Conservation (phyloP, 2,888 invertebrate species). For the Temnothorax ravouxi region DNA sequence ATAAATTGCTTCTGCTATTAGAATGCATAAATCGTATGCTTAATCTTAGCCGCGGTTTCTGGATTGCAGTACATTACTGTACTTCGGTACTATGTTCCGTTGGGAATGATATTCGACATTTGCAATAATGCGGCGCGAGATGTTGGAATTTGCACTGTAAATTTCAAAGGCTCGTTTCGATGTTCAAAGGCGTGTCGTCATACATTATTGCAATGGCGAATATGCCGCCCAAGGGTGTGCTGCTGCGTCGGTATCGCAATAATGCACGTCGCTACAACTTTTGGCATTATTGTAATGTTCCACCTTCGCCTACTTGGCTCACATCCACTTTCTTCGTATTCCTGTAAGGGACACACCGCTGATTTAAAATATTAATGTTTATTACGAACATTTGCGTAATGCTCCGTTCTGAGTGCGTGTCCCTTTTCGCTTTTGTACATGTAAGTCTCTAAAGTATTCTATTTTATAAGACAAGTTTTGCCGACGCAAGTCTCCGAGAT, state of each 20-base stretch:
- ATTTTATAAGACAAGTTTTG: conserved; percentile 23
- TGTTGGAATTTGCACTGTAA: conserved; percentile 54
- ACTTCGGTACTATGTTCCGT: background rate
- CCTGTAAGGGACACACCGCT: background rate
- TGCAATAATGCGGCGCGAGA: conserved; percentile 51
- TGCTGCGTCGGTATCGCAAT: conserved; percentile 51
- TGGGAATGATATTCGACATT: conserved; percentile 49
- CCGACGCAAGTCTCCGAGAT: background rate
- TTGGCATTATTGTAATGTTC: conserved; percentile 54
- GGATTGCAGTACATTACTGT: background rate
- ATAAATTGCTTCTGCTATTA: background rate
- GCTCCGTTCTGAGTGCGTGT: background rate
- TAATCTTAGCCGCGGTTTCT: background rate
- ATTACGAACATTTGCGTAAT: conserved; percentile 28
- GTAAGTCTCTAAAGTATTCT: background rate
- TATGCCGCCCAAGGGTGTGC: conserved; percentile 52
- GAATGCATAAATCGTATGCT: background rate
- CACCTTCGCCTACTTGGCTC: conserved; percentile 32
- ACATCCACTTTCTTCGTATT: conserved; percentile 26
- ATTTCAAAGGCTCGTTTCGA: conserved; percentile 55
- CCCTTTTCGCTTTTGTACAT: background rate
- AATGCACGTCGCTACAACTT: conserved; percentile 55
- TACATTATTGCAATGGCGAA: conserved; percentile 53
- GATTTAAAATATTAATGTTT: conserved; percentile 40
- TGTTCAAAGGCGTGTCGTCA: conserved; percentile 55